phyloP scores from a whole-genome alignment of 2,113 vertebrate species.

The Coptodon rendalli region DNA sequence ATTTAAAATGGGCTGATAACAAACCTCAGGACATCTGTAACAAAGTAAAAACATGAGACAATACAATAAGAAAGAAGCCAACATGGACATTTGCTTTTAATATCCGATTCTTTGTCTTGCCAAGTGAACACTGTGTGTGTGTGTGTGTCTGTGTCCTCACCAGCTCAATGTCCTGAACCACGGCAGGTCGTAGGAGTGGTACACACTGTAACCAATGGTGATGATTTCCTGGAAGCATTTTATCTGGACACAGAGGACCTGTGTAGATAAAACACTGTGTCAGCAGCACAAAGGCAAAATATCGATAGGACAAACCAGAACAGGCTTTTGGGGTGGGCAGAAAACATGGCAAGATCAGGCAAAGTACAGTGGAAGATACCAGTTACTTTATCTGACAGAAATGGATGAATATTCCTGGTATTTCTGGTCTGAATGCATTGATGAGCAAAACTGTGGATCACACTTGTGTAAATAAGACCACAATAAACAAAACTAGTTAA shows the following conservation, averaged over 20 bases:
- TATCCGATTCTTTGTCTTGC: neutral
- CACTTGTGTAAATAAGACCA: neutral
- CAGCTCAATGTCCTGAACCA: constrained; percentile 98
- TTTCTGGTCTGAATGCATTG: neutral
- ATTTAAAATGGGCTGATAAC: neutral
- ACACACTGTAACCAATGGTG: constrained; percentile 96
- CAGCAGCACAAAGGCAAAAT: neutral
- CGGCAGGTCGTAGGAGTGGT: constrained; percentile 96
- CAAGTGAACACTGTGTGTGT: neutral
- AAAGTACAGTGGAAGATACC: neutral
- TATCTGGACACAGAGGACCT: constrained; percentile 97
- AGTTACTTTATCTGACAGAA: neutral
- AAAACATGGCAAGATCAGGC: no score
- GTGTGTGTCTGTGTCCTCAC: constrained; percentile 67
- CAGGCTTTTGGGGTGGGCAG: fast-evolving
- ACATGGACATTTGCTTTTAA: neutral
- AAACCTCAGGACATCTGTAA: constrained; percentile 61
- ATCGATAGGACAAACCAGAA: neutral
- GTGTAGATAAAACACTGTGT: constrained; percentile 10
- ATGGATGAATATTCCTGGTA: neutral
- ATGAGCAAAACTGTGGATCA: neutral
- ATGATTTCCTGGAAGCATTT: constrained; percentile 99
- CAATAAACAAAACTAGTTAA: neutral
- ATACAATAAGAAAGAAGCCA: neutral
- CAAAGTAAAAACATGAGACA: constrained; percentile 26